Evolutionary conservation across 2,888 invertebrate species (phyloP), one percentile per base, ranked within the genome.

Genomic region (Harpalus rubripes): DNA sequence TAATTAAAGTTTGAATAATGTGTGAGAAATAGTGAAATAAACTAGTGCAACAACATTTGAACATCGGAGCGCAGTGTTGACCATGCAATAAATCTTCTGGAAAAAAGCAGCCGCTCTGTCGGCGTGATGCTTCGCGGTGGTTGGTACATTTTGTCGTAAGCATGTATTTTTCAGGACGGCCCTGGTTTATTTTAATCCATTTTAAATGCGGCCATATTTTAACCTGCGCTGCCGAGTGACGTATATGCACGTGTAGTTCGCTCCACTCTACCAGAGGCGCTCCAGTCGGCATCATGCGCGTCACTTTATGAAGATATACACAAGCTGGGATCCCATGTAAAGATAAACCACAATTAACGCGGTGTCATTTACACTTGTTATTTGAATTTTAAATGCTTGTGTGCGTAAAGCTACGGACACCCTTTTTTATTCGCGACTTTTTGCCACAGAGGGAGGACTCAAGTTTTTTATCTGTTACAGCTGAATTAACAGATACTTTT

Each of bases 351-450:
- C 91, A 91, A 91, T 91, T 91, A 91, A 90, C 90, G 88, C 88
- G 89, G 89, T 91, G 91, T 91, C 91, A 91, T 91, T 91, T 91
- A 91, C 91, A 91, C 91, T 91, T 91, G 91, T 91, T 91, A 91
- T 91, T 91, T 90, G 90, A 91, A 91, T 91, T 91, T 91, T 91
- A 91, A 91, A 89, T 90, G 90, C 88, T 88, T 26, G 81, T 26
- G 81, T 82, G 59, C 81, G 74, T 26, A 39, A 72, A 65, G 26
- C 18, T 32, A 32, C 32, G 78, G 79, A 58, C 39, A 85, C 59
- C 72, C 84, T 84, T 79, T 65, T 80, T 84, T 82, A 79, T 84
- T 84, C 79, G 61, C 79, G 18, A 4, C 39, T 61, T 74, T 72
- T 76, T 76, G 65, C 56, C 3, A 12, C 18, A 15, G 74, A 15